These are phyloP conservation scores for Tenodera sinensis DNA, from an alignment of 2,888 invertebrate genomes.

Conservation along the genomic window DNA sequence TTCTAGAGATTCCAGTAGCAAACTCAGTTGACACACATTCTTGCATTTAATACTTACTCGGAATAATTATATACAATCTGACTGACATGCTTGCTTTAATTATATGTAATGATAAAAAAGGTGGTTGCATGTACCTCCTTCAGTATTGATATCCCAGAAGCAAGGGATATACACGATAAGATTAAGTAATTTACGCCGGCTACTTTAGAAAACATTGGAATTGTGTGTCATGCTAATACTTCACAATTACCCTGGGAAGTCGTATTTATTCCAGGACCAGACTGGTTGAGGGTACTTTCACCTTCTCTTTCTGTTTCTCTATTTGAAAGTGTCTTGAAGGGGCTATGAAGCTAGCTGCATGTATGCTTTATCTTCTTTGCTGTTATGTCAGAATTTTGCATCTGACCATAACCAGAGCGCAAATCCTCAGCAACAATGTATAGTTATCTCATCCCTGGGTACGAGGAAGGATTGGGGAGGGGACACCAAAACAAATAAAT, in stretches of 20 bases:
- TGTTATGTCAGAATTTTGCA: conserved; percentile 9
- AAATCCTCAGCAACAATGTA: conserved; percentile 32
- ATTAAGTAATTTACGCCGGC: too few species aligned
- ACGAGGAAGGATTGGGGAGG: conserved; percentile 19
- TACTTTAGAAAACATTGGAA: not conserved
- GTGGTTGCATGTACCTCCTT: too few species aligned
- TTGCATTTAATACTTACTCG: not conserved
- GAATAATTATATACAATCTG: not conserved
- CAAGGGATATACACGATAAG: too few species aligned
- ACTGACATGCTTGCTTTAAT: not conserved
- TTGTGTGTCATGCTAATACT: not conserved
- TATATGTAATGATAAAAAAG: not conserved
- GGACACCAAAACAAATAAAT: not conserved
- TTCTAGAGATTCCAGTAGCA: not conserved
- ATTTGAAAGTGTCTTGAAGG: conserved; percentile 13
- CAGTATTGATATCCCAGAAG: too few species aligned
- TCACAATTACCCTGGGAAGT: conserved; percentile 2
- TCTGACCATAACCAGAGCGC: conserved; percentile 33
- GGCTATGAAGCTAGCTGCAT: conserved; percentile 19
- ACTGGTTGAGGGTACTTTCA: conserved; percentile 12
- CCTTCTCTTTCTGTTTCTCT: not conserved
- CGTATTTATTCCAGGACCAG: conserved; percentile 18
- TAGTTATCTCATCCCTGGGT: conserved; percentile 33
- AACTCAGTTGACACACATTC: not conserved
- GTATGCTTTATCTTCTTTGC: not conserved